Evolutionary conservation across 1,140 invertebrate species (phyloP).

Genomic region (Adelges cooleyi): DNA sequence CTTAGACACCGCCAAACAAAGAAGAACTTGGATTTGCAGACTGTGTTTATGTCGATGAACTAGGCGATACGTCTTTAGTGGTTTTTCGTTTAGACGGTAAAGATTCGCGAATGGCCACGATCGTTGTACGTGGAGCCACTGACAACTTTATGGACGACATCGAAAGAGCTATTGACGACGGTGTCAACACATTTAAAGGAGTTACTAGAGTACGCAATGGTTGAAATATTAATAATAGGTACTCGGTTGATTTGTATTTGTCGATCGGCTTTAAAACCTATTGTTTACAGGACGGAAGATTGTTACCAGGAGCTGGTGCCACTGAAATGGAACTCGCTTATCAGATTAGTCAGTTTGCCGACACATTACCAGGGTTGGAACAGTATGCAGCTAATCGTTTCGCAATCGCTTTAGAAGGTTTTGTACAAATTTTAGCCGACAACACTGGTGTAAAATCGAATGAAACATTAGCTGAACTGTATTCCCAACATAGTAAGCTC

Average conservation of each 20-base stretch:
- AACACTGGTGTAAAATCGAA: constrained; percentile 84
- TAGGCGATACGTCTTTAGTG: constrained; percentile 88
- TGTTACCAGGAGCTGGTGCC: constrained; percentile 89
- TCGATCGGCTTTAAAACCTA: neutral
- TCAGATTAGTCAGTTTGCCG: constrained; percentile 71
- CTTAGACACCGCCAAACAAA: constrained; percentile 60
- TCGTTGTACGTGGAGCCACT: constrained; percentile 90
- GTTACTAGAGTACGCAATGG: constrained; percentile 45
- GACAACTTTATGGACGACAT: constrained; percentile 99
- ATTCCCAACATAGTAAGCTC: constrained; percentile 82
- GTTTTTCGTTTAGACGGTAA: constrained; percentile 71
- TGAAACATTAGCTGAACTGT: constrained; percentile 79
- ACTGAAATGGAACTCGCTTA: constrained; percentile 87
- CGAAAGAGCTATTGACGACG: constrained; percentile 95
- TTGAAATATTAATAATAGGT: neutral
- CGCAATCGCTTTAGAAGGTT: constrained; percentile 75
- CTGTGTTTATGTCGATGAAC: constrained; percentile 82
- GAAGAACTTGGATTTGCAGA: constrained; percentile 93
- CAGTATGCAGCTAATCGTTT: constrained; percentile 96
- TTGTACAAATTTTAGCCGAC: constrained; percentile 86
- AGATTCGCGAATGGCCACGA: constrained; percentile 80
- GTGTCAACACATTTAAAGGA: constrained; percentile 95
- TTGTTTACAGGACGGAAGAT: constrained; percentile 52
- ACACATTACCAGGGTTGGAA: constrained; percentile 84
- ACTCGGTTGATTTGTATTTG: neutral